These are phyloP conservation scores for Uromys caudimaculatus DNA, from an alignment of 2,797 vertebrate species.

Conservation along the genomic window DNA sequence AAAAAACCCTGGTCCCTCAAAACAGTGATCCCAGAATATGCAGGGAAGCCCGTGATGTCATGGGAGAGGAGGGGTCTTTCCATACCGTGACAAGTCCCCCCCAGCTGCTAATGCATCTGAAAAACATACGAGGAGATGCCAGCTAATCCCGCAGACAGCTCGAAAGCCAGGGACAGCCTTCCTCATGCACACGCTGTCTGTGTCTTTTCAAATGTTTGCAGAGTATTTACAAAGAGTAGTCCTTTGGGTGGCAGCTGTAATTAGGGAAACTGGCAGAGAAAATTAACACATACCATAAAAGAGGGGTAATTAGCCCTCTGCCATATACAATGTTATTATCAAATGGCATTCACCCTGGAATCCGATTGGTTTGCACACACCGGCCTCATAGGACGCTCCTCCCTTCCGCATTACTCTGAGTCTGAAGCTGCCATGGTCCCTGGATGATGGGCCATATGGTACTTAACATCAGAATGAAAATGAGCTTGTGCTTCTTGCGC, in stretches of 20 bases:
- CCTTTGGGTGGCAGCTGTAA: constrained; percentile 69
- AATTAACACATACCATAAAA: constrained; percentile 78
- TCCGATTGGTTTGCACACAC: constrained; percentile 15
- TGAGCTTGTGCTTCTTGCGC: constrained; percentile 76
- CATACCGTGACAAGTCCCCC: neutral
- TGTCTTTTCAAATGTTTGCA: constrained; percentile 78
- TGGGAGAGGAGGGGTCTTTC: neutral
- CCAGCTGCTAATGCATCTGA: neutral
- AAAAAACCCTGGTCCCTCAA: neutral
- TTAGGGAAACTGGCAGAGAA: constrained; percentile 75
- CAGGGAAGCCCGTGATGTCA: neutral
- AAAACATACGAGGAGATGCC: constrained; percentile 33
- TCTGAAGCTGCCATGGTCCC: constrained; percentile 49
- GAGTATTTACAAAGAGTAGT: constrained; percentile 76
- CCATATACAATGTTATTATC: constrained; percentile 75
- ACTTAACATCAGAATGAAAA: constrained; percentile 81
- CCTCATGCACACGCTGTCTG: neutral
- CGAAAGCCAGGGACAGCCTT: constrained; percentile 30
- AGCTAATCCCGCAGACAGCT: constrained; percentile 68
- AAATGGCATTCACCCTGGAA: constrained; percentile 59
- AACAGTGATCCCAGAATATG: neutral
- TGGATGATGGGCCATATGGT: constrained; percentile 72
- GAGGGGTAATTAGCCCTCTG: constrained; percentile 67
- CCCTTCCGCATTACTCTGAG: constrained; percentile 29
- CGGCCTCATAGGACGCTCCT: constrained; percentile 25